Evolutionary conservation across 2,113 vertebrate species (phyloP).

Genomic region (Gopherus flavomarginatus): DNA sequence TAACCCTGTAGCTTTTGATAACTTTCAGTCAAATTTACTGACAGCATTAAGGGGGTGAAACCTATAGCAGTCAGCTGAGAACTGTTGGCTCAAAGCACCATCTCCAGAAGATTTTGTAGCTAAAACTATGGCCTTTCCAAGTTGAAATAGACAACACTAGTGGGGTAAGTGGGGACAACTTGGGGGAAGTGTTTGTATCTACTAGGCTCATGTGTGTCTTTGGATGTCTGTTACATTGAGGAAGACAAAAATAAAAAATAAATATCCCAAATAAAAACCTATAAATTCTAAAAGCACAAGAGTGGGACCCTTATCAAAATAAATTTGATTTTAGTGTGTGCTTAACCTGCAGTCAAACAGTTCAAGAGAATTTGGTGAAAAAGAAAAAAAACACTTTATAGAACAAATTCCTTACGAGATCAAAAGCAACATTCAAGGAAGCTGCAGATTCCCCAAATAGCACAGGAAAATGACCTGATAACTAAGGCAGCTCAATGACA

Average conservation of each 20-base stretch:
- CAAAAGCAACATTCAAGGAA: background rate
- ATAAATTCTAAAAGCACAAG: background rate
- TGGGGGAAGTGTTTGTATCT: background rate
- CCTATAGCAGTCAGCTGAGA: background rate
- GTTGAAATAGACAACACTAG: background rate
- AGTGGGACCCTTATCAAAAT: background rate
- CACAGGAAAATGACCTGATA: background rate
- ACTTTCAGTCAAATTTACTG: conserved; percentile 20
- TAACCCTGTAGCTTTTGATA: conserved; percentile 7
- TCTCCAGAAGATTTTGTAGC: background rate
- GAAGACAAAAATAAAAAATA: background rate
- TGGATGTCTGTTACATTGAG: background rate
- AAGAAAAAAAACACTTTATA: background rate
- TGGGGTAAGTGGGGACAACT: background rate
- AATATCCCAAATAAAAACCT: background rate
- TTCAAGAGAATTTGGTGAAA: background rate
- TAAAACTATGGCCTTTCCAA: background rate
- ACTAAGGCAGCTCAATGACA: background rate
- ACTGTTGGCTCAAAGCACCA: background rate
- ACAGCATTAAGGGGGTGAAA: conserved; percentile 33
- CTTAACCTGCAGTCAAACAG: background rate
- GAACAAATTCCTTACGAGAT: background rate
- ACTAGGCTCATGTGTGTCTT: background rate
- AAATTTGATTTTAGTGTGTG: background rate
- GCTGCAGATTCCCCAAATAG: background rate